Conservation (phyloP, 1,140 invertebrate genomes). For the Orchesella cincta region DNA sequence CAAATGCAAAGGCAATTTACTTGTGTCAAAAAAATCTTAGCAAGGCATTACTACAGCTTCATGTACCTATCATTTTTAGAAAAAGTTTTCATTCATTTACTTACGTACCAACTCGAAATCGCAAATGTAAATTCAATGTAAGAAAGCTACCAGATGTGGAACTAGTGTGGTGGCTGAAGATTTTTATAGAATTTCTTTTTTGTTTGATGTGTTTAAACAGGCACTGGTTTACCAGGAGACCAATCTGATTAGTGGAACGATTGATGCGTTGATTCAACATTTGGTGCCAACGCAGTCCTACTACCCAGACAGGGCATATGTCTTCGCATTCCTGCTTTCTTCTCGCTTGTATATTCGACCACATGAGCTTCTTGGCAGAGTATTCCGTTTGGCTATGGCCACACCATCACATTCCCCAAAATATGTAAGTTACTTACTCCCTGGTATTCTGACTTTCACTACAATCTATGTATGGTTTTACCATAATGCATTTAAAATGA, state of each 20-base stretch:
- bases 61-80: no score
- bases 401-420: constrained; percentile 46
- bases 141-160: no score
- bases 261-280: constrained; percentile 84
- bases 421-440: constrained; percentile 36
- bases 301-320: constrained; percentile 83
- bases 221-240: constrained; percentile 77
- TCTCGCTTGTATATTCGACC: constrained; percentile 91
- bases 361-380: constrained; percentile 81
- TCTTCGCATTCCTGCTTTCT: constrained; percentile 91
- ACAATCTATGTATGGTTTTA: not conserved
- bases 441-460: constrained; percentile 4
- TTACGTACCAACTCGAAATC: no score
- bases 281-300: constrained; percentile 87
- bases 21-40: no score
- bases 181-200: not conserved
- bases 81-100: no score
- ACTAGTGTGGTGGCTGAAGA: no score
- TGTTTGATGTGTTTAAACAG: constrained; percentile 55
- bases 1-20: no score
- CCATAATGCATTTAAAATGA: not conserved
- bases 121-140: no score
- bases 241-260: constrained; percentile 79
- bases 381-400: constrained; percentile 58
- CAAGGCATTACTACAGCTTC: no score